These are phyloP conservation scores for Campylomormyrus tamandua DNA, from an alignment of 2,113 vertebrate species.

Conservation along the genomic window DNA sequence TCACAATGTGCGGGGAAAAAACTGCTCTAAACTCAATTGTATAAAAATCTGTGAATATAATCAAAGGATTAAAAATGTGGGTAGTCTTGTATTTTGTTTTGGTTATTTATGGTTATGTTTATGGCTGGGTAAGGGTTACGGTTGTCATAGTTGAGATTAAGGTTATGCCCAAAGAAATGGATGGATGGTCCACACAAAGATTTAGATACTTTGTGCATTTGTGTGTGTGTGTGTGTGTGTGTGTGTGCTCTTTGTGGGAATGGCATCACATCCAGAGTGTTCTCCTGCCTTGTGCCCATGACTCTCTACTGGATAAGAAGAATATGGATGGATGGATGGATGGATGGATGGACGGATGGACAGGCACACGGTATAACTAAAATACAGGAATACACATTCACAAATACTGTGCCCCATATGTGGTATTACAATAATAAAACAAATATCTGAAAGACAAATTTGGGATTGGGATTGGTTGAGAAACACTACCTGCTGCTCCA, in stretches of 20 bases:
- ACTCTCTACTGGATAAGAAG: not conserved
- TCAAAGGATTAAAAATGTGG: not conserved
- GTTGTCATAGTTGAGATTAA: not conserved
- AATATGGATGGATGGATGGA: not conserved
- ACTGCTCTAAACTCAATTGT: not conserved
- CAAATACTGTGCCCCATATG: slow-evolving; percentile 24
- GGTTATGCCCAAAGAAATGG: not conserved
- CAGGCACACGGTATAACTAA: not conserved
- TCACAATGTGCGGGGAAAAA: no score
- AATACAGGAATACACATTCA: slow-evolving; percentile 22
- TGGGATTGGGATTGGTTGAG: slow-evolving; percentile 24
- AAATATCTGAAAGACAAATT: slow-evolving; percentile 20
- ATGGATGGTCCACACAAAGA: no score
- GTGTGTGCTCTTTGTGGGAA: not conserved
- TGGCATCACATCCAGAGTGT: not conserved
- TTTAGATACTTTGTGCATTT: not conserved
- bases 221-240: not conserved
- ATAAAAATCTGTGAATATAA: not conserved
- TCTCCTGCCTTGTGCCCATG: not conserved
- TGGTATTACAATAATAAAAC: slow-evolving; percentile 24
- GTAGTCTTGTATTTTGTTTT: no score
- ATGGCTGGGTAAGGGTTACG: not conserved
- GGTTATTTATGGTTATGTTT: no score
- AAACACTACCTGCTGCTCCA: slow-evolving; percentile 7
- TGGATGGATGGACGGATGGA: not conserved